phyloP scores from a whole-genome alignment of 2,888 invertebrate species.

The Spisula solida region DNA sequence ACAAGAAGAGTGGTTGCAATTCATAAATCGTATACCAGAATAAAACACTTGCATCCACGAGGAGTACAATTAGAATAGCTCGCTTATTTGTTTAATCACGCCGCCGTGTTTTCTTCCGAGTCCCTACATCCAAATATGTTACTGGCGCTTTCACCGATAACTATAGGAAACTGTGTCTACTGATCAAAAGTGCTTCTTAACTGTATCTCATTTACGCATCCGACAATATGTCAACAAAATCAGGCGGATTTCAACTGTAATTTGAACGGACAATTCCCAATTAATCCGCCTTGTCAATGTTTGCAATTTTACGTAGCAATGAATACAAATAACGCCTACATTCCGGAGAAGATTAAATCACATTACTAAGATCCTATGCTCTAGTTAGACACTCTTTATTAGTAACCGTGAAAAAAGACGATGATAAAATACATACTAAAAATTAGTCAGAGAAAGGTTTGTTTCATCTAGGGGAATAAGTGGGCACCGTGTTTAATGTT shows the following conservation, averaged over 20 bases:
- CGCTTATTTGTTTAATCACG: neutral
- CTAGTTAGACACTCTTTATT: no score
- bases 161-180: neutral
- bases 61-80: neutral
- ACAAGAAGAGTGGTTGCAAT: neutral
- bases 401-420: no score
- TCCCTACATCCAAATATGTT: neutral
- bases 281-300: slow-evolving; percentile 1
- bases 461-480: no score
- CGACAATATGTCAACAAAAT: neutral
- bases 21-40: no score
- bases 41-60: no score
- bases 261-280: neutral
- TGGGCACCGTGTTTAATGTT: no score
- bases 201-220: neutral
- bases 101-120: neutral
- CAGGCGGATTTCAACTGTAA: neutral
- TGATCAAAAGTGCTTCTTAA: neutral
- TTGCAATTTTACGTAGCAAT: neutral
- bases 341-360: no score
- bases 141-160: neutral
- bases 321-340: no score
- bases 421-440: no score
- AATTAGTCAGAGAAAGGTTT: no score
- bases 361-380: no score